Evolutionary conservation across 2,797 vertebrate species (phyloP).

Genomic region (Ctenopoma kingsleyae): DNA sequence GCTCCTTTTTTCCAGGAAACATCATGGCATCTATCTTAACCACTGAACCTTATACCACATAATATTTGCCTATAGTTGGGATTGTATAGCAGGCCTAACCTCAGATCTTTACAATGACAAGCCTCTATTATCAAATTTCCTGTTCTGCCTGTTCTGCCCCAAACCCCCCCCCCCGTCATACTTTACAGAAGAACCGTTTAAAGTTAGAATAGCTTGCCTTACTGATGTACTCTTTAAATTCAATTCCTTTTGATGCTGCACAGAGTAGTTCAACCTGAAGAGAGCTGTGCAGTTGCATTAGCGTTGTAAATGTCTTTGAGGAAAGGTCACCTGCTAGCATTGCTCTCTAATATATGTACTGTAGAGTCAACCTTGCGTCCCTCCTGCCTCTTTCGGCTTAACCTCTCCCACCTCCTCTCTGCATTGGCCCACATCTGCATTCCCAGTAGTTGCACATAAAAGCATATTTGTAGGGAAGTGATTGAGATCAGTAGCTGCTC

Average conservation of each 20-base stretch:
- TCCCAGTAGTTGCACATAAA: constrained; percentile 40
- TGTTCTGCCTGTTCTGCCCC: constrained; percentile 35
- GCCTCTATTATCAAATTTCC: constrained; percentile 48
- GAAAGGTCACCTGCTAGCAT: constrained; percentile 22
- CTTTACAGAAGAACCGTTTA: constrained; percentile 22
- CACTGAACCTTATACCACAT: constrained; percentile 50
- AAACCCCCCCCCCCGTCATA: constrained; percentile 13
- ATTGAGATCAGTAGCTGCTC: constrained; percentile 28
- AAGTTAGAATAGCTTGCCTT: constrained; percentile 13
- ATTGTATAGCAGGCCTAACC: constrained; percentile 45
- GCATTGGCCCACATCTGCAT: constrained; percentile 50
- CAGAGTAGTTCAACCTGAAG: constrained; percentile 40
- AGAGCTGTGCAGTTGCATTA: constrained; percentile 34
- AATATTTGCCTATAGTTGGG: constrained; percentile 45
- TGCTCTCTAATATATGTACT: not conserved
- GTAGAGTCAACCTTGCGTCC: constrained; percentile 26
- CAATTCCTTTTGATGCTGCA: constrained; percentile 7
- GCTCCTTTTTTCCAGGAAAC: constrained; percentile 59
- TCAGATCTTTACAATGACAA: constrained; percentile 46
- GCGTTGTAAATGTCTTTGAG: constrained; percentile 38
- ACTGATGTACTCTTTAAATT: constrained; percentile 15
- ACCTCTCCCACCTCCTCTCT: constrained; percentile 3
- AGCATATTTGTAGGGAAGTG: constrained; percentile 33
- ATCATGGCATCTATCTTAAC: constrained; percentile 36
- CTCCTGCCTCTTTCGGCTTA: not conserved